Evolutionary conservation across 1,140 invertebrate species (phyloP), one percentile per base, ranked within the genome.

Genomic region (Helicoverpa armigera): DNA sequence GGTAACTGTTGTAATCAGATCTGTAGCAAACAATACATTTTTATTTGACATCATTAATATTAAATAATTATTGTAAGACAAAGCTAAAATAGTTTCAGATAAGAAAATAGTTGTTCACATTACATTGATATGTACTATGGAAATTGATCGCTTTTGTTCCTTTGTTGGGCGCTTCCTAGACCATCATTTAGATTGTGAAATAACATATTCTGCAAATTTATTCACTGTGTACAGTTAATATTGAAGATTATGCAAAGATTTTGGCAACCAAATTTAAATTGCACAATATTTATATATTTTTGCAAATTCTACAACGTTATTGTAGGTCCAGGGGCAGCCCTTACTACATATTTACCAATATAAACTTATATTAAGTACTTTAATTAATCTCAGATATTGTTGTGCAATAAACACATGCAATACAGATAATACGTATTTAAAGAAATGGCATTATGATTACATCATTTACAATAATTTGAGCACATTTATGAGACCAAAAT

Each of bases 321-420:
- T 23, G 23, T 23, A 23, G 23, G 23, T 23, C 23, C 23, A 23
- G 23, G 23, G 23, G 23, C 23, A 2, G 23, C 23, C 23, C 63
- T 3, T 69, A 69, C n/a, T 43, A 23, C 0, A 50, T 69, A 2
- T 18, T 50, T 50, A 48, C 3, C 48, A 69, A 67, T 67, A 50
- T 69, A 43, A 43, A 43, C 50, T 69, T 14, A 13, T 69, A 69
- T 69, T 69, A 69, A 69, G 65, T 69, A 69, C 65, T 18, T 65
- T 48, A 50, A 50, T 16, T 69, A 50, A 69, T 69, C 16, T 69
- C 65, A 69, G 50, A 50, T 10, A 50, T 69, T 69, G 18, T 50
- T 50, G 43, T 69, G 29, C 4, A 61, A 69, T 18, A 10, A 67
- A 35, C n/a, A 65, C 16, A 4, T 50, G 31, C 16, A 43, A 35